Conservation (phyloP, 2,888 invertebrate genomes). For the Eupithecia vulgata region DNA sequence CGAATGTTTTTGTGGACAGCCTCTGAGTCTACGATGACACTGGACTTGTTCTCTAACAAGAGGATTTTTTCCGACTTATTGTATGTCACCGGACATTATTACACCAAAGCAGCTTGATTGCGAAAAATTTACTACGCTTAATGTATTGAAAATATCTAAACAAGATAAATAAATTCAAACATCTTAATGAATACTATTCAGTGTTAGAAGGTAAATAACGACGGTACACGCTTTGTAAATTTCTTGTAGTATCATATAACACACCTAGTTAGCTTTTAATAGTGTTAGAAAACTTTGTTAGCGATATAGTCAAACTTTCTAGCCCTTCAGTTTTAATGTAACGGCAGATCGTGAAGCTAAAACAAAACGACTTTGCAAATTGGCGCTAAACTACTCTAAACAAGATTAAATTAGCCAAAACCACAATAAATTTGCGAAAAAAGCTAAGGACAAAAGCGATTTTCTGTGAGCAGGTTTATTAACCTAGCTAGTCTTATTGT, state of each 20-base stretch:
- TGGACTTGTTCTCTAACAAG: constrained; percentile 23
- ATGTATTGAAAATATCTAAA: too few species aligned
- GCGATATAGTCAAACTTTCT: background rate
- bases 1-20: constrained; percentile 44
- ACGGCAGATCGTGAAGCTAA: constrained; percentile 22
- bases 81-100: too few species aligned
- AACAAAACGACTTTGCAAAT: constrained; percentile 19
- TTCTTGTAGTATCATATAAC: background rate
- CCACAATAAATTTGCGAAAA: constrained; percentile 51
- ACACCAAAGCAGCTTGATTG: too few species aligned
- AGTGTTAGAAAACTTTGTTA: constrained; percentile 1
- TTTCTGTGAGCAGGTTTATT: constrained; percentile 70
- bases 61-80: too few species aligned
- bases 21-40: constrained; percentile 10
- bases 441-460: constrained; percentile 55
- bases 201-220: background rate
- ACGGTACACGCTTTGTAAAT: too few species aligned
- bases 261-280: constrained; percentile 1
- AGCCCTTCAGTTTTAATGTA: constrained; percentile 1
- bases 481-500: constrained; percentile 52
- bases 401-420: constrained; percentile 39
- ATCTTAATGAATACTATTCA: background rate
- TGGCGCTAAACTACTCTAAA: constrained; percentile 26
- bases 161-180: too few species aligned
- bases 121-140: too few species aligned